Base-by-base conservation (phyloP, 2,888 invertebrate species). In the Hemistola chrysoprasaria region DNA sequence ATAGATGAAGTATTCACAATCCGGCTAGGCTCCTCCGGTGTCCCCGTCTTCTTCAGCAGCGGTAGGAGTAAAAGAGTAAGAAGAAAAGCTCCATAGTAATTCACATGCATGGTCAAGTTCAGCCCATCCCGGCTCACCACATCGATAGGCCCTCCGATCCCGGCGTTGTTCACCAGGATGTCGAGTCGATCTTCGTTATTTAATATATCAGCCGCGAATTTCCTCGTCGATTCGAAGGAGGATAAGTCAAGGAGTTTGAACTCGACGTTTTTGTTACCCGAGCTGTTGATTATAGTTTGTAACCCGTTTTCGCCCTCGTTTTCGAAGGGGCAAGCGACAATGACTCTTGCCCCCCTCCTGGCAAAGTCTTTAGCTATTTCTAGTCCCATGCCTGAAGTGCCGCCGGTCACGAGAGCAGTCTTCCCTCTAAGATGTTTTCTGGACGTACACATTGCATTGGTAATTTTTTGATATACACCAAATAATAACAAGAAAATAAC, bases 11-110 rank as follows among this genome's bases (percentile, higher is more conserved):
- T 93, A 3, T 94, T 90, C 0, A 96, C 90, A 0, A 96, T 92
- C 22, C 96, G 91, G 23, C 93, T 91, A 0, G 93, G 92, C 0
- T 90, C 90, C 0, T 92, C 91, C 3, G 51, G 11, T 0, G 30
- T 56, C 0, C 72, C 78, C 0, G 78, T 56, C 61, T 90, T 92
- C 69, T 93, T 95, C 50, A 96, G 60, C 22, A 95, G 78, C 68
- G 95, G 95, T 38, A 96, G 91, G 1, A 98, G 90, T 6, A 98
- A 90, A 65, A 97, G 93, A 0, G 97, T 97, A 20, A 98, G 84
- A 16, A 98, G 86, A 71, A 98, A 98, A 16, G 95, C 95, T 0
- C 98, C 98, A 72, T 94, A 96, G 63, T 97, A 95, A 74, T 98
- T 98, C 1, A 97, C 95, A 23, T 95, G 97, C 94, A 97, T 95